These are phyloP conservation scores for Knipowitschia caucasica DNA, from an alignment of 2,797 vertebrate species.

Conservation along the genomic window DNA sequence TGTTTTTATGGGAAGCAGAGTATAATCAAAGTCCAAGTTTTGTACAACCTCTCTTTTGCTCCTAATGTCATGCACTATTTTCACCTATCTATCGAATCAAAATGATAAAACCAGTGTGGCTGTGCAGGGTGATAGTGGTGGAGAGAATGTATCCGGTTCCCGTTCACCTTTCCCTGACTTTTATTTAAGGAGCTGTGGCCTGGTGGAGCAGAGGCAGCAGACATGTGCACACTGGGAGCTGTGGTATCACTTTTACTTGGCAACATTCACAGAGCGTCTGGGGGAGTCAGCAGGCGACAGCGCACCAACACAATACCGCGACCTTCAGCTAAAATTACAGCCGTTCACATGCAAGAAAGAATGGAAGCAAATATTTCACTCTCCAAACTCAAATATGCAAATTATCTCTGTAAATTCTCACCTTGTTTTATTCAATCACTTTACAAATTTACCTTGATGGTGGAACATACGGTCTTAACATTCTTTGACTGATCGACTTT, in stretches of 20 bases:
- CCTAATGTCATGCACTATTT: neutral
- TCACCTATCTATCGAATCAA: neutral
- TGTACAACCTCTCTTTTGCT: neutral
- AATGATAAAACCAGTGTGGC: neutral
- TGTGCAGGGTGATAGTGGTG: neutral
- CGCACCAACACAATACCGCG: slow-evolving; percentile 21
- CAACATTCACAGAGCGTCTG: slow-evolving; percentile 9
- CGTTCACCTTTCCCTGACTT: slow-evolving; percentile 7
- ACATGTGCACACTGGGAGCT: slow-evolving; percentile 17
- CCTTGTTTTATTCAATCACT: neutral
- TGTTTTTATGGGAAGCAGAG: too few relatives aligned
- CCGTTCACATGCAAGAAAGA: neutral
- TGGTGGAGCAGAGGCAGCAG: slow-evolving; percentile 4
- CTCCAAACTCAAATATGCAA: neutral
- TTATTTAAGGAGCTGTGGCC: neutral
- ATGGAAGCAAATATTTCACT: neutral
- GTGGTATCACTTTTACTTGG: slow-evolving; percentile 22
- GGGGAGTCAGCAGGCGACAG: slow-evolving; percentile 22
- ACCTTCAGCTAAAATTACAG: slow-evolving; percentile 18
- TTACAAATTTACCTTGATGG: neutral
- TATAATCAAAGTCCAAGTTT: too few relatives aligned
- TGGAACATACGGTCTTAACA: neutral
- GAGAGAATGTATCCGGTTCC: neutral
- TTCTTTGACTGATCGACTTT: neutral
- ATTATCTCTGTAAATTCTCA: neutral